A percentile compares a stretch with the other conserved stretches of the same genome.
Evolutionary conservation across 2,797 vertebrate genomes (phyloP).

Genomic region (Triplophysa yarkandensis): DNA sequence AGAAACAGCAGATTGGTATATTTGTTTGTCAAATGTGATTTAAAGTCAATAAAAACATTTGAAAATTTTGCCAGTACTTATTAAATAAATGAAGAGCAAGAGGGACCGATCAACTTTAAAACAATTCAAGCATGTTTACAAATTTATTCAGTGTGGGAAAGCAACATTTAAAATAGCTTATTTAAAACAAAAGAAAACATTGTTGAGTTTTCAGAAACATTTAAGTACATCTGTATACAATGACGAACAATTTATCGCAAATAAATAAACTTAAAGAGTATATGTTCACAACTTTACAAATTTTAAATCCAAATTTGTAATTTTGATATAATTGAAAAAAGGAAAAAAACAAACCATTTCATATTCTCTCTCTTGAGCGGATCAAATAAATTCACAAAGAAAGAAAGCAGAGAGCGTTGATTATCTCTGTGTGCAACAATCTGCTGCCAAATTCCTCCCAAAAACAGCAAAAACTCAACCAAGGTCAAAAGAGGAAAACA

Average conservation of each 20-base stretch:
- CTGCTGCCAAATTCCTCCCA: neutral
- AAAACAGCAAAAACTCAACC: constrained; percentile 5
- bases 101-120: neutral
- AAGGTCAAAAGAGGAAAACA: constrained; percentile 3
- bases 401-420: neutral
- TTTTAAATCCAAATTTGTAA: neutral
- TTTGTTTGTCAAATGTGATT: neutral
- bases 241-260: neutral
- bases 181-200: neutral
- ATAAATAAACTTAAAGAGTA: neutral
- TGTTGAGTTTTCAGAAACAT: neutral
- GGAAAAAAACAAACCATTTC: neutral
- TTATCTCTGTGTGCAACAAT: neutral
- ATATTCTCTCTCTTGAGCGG: neutral
- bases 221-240: neutral
- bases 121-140: neutral
- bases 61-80: neutral
- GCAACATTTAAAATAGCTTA: neutral
- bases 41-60: neutral
- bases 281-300: neutral
- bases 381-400: constrained; percentile 1
- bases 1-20: neutral
- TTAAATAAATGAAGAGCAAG: neutral
- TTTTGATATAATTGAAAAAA: neutral
- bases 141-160: neutral